Evolutionary conservation across 2,888 invertebrate species (phyloP), one percentile per base, ranked within the genome.

Genomic region (Leptothorax acervorum): DNA sequence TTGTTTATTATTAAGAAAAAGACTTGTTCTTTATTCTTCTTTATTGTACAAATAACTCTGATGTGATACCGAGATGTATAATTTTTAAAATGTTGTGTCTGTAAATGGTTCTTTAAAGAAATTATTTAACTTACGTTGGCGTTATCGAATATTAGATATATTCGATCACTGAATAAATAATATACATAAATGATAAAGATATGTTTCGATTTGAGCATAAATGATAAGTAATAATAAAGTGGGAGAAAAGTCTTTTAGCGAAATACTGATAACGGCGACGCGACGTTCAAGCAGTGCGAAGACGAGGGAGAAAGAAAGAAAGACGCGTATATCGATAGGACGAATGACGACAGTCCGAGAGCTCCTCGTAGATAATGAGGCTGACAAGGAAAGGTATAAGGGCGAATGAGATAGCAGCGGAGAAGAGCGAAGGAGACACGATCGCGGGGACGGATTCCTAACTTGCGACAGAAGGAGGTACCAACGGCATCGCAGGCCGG

Each of bases 391-490:
- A 85, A 82, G 82, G 85, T 84, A 74, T 85, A 84, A 85, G 78
- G 42, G 23, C 68, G 87, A 83, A 86, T 82, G 86, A 87, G 89
- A 85, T 39, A 28, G 63, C 79, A 28, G 35, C n/a, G 42, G 70
- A 71, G 62, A n/a, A 71, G 73, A 84, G 39, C 86, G 74, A 65
- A 75, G 66, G 82, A 73, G 85, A 88, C 85, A 82, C 84, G 84
- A 85, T 88, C 78, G 90, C 84, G 83, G 84, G 87, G 88, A 88
- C 87, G 89, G 88, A 89, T 89, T 88, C 88, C 87, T 89, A 87
- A 87, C 87, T 83, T 85, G 89, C 82, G 70, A 71, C 85, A 48
- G 84, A 75, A 75, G 79, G 81, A 73, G 65, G 76, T 73, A 65
- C 71, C 66, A 63, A 78, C 73, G 84, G 85, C 88, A 88, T 87